A percentile compares a stretch with the other conserved stretches of the same genome.
Evolutionary conservation across 2,888 invertebrate genomes (phyloP).

Genomic region (Blomia tropicalis): DNA sequence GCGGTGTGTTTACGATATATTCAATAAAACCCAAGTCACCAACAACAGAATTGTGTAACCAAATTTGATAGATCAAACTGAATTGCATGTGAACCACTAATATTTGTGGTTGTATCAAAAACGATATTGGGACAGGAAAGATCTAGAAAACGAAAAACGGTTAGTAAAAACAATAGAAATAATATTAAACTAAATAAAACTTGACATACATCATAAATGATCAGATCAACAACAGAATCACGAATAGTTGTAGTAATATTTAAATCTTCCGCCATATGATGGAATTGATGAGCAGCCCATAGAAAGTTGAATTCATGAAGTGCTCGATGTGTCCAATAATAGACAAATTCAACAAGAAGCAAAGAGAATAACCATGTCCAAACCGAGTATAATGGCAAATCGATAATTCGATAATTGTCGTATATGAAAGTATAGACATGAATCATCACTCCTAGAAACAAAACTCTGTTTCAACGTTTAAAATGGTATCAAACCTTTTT

Average conservation of each 20-base stretch:
- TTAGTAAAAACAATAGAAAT: background rate
- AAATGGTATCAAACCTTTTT: background rate
- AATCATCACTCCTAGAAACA: background rate
- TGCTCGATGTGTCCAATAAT: constrained; percentile 21
- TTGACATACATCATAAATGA: constrained; percentile 62
- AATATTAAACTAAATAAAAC: background rate
- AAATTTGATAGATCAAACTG: constrained; percentile 76
- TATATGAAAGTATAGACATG: background rate
- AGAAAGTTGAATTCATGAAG: constrained; percentile 51
- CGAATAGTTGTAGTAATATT: constrained; percentile 66
- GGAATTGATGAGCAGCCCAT: constrained; percentile 79
- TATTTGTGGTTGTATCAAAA: constrained; percentile 58
- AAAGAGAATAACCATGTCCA: constrained; percentile 17
- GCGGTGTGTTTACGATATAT: constrained; percentile 68
- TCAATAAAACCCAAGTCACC: constrained; percentile 66
- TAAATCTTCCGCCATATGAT: constrained; percentile 77
- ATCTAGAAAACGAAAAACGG: constrained; percentile 28
- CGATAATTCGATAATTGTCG: constrained; percentile 16
- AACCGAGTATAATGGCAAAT: constrained; percentile 14
- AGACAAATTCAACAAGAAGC: constrained; percentile 15
- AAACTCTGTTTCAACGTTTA: constrained; percentile 11
- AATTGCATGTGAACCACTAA: constrained; percentile 72
- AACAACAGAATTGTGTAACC: constrained; percentile 76
- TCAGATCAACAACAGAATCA: constrained; percentile 61
- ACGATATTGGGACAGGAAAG: constrained; percentile 43